Evolutionary conservation across 2,113 vertebrate species (phyloP).

Genomic region (Mungos mungo): DNA sequence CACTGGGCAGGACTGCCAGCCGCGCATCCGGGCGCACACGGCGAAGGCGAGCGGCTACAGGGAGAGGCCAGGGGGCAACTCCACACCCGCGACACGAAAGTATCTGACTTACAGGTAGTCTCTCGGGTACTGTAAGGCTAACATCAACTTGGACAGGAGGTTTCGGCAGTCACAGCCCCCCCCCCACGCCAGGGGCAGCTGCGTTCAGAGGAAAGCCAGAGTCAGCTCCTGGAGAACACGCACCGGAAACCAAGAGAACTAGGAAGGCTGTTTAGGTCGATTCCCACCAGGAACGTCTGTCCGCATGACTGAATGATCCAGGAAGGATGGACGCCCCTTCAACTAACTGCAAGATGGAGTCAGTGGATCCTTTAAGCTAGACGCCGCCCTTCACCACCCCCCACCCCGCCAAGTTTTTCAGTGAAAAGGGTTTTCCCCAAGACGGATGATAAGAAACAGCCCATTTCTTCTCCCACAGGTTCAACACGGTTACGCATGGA

Average conservation of each 20-base stretch:
- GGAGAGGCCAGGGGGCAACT: background rate
- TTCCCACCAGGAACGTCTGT: background rate
- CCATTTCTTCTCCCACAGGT: background rate
- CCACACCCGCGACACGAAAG: background rate
- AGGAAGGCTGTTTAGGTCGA: background rate
- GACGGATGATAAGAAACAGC: background rate
- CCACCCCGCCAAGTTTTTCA: background rate
- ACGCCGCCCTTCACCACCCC: background rate
- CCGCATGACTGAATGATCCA: background rate
- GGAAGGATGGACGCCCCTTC: background rate
- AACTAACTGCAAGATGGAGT: fast-evolving
- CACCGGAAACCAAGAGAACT: background rate
- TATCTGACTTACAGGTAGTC: background rate
- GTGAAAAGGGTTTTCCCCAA: background rate
- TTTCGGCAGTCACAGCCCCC: background rate
- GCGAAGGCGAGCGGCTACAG: background rate
- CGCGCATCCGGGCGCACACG: background rate
- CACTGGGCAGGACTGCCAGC: background rate
- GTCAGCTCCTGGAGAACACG: slow-evolving; percentile 44
- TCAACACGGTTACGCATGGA: background rate
- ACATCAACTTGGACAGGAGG: slow-evolving; percentile 28
- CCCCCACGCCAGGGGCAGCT: slow-evolving; percentile 50
- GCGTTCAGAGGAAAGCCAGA: slow-evolving; percentile 6
- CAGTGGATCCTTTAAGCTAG: background rate
- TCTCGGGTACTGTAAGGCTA: background rate